These are phyloP conservation scores for Phylloscopus trochilus DNA, from an alignment of 2,113 vertebrate species.

Conservation along the genomic window DNA sequence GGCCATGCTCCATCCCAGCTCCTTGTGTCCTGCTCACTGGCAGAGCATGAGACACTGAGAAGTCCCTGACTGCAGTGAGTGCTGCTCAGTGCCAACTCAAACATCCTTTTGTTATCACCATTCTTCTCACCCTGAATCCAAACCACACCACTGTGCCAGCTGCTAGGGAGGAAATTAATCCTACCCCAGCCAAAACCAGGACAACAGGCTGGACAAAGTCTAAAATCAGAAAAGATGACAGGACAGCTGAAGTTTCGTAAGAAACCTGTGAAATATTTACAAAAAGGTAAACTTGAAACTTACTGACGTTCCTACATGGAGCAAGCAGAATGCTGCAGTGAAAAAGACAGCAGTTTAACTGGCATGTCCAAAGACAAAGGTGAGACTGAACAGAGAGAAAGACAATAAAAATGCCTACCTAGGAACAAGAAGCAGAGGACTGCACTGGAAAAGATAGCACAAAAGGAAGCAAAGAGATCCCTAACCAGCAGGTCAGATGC, in stretches of 20 bases:
- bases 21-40: neutral
- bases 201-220: neutral
- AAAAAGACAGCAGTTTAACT: neutral
- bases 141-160: neutral
- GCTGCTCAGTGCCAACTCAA: neutral
- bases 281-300: neutral
- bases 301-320: no score
- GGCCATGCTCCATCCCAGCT: fast-evolving
- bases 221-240: neutral
- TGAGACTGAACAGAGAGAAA: neutral
- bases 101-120: neutral
- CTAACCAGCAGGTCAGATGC: neutral
- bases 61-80: neutral
- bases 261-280: neutral
- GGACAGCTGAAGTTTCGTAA: neutral
- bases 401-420: neutral
- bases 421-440: neutral
- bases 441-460: neutral
- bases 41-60: neutral
- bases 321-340: neutral
- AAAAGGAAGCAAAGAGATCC: neutral
- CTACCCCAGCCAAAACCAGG: no score
- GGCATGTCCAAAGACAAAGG: neutral
- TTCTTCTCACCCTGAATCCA: neutral
- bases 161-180: neutral